Percentiles rank a stretch among this genome's conserved stretches.
Conservation (phyloP, 2,113 vertebrate species). For the Tretioscincus oriximinensis region DNA sequence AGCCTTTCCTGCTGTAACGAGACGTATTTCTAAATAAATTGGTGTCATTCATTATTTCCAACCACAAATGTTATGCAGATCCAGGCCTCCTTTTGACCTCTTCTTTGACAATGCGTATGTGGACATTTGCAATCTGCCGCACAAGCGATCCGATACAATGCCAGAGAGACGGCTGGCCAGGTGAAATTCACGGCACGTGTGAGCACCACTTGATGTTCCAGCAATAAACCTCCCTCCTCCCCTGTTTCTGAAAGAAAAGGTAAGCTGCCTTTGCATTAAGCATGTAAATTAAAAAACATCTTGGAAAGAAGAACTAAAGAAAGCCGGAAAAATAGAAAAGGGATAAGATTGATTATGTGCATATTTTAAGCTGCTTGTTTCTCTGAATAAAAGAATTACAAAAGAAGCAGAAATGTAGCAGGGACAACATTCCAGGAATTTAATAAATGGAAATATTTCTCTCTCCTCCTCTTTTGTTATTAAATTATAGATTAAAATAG, state of each 20-base stretch:
- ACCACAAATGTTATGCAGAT: too few relatives aligned
- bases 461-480: slow-evolving; percentile 48
- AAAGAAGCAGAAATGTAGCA: slow-evolving; percentile 30
- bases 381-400: slow-evolving; percentile 48
- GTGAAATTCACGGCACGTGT: neutral
- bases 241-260: slow-evolving; percentile 10
- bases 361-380: slow-evolving; percentile 61
- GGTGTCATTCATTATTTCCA: too few relatives aligned
- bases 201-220: neutral
- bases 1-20: too few relatives aligned
- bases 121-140: neutral
- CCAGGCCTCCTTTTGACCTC: too few relatives aligned
- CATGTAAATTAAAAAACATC: slow-evolving; percentile 47
- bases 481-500: slow-evolving; percentile 69
- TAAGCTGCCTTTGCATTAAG: slow-evolving; percentile 28
- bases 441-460: slow-evolving; percentile 59
- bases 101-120: too few relatives aligned
- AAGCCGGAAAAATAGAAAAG: slow-evolving; percentile 44
- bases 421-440: slow-evolving; percentile 53
- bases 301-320: slow-evolving; percentile 42
- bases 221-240: accelerated
- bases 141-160: neutral
- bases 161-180: neutral
- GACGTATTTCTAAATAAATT: too few relatives aligned
- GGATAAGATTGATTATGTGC: slow-evolving; percentile 56